phyloP scores from a whole-genome alignment of 1,140 invertebrate genomes.

The Drosophila orosa region DNA sequence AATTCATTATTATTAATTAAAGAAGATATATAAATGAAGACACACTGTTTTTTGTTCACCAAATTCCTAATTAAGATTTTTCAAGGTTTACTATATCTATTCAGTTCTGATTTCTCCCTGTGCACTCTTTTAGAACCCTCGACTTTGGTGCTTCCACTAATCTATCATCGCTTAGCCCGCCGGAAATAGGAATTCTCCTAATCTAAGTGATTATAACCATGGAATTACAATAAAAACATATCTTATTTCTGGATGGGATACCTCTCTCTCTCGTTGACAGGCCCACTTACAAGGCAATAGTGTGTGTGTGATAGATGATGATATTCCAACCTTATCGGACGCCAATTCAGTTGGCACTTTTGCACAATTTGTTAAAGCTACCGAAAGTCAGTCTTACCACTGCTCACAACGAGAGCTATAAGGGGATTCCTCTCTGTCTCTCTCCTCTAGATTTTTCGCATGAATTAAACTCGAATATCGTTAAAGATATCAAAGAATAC shows the following conservation, averaged over 20 bases:
- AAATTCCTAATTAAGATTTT: background rate
- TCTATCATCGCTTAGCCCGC: constrained; percentile 8
- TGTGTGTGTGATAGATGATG: constrained; percentile 7
- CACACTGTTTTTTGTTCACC: background rate
- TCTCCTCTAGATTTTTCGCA: background rate
- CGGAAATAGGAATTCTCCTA: constrained; percentile 15
- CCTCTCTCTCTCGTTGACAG: constrained; percentile 13
- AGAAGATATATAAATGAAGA: too few species aligned
- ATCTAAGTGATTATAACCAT: background rate
- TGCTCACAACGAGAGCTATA: constrained; percentile 18
- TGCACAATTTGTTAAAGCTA: background rate
- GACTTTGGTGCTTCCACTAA: constrained; percentile 11
- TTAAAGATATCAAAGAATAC: background rate
- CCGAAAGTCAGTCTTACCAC: constrained; percentile 50
- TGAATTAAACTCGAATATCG: background rate
- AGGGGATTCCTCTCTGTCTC: too few species aligned
- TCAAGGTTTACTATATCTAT: background rate
- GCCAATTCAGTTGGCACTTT: constrained; percentile 27
- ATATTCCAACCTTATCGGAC: constrained; percentile 26
- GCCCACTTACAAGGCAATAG: constrained; percentile 6
- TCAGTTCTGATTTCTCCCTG: background rate
- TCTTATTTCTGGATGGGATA: constrained; percentile 16
- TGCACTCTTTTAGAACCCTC: background rate
- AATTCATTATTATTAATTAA: background rate
- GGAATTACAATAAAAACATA: constrained; percentile 24